phyloP scores from a whole-genome alignment of 2,113 vertebrate genomes.

The Atractosteus spatula region DNA sequence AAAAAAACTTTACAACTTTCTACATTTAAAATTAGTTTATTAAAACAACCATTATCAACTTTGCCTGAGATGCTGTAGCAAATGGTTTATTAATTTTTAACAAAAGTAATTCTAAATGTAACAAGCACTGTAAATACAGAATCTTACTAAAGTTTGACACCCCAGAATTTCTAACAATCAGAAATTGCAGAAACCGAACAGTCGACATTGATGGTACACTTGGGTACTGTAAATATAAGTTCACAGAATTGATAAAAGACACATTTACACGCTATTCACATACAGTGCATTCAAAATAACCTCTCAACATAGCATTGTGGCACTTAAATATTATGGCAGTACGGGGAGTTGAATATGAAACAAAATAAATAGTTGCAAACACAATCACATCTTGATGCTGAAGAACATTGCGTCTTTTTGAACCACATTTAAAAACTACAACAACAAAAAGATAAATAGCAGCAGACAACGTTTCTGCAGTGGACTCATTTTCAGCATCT shows the following conservation, averaged over 20 bases:
- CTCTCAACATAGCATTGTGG: conserved; percentile 40
- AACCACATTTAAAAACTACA: not conserved
- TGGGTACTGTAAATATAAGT: conserved; percentile 27
- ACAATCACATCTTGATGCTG: conserved; percentile 13
- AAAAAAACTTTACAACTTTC: too few relatives aligned
- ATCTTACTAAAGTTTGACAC: not conserved
- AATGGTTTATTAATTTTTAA: conserved; percentile 5
- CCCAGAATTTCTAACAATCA: conserved; percentile 1
- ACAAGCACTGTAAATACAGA: not conserved
- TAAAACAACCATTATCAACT: conserved; percentile 9
- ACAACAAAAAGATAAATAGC: conserved; percentile 12
- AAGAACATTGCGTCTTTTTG: conserved; percentile 9
- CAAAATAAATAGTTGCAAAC: conserved; percentile 24
- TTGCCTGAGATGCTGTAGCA: not conserved
- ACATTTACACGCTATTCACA: conserved; percentile 16
- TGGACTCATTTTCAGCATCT: not conserved
- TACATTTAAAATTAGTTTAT: conserved; percentile 6
- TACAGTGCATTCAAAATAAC: conserved; percentile 19
- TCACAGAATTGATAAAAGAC: conserved; percentile 27
- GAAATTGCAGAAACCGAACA: conserved; percentile 6
- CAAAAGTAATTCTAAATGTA: not conserved
- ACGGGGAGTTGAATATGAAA: conserved; percentile 24
- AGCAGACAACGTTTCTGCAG: conserved; percentile 3
- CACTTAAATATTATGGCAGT: conserved; percentile 59
- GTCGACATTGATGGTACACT: conserved; percentile 2